Percentiles rank a stretch among this genome's conserved stretches.
phyloP scores from a whole-genome alignment of 2,797 vertebrate genomes.

The Emys orbicularis region DNA sequence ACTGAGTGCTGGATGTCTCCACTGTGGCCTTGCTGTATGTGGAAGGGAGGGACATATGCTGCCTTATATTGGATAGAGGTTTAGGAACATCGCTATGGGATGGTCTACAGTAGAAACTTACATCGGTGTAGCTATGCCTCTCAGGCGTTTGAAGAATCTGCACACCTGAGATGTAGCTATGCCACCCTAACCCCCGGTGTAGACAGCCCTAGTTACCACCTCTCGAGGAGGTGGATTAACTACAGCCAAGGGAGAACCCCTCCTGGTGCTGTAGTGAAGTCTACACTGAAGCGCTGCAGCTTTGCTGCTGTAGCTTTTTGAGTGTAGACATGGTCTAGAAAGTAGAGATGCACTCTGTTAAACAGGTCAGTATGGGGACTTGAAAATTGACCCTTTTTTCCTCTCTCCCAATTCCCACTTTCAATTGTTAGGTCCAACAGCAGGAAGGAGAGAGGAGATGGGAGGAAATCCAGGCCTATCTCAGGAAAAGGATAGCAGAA shows the following conservation, averaged over 20 bases:
- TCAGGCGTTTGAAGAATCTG: neutral
- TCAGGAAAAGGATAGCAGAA: constrained; percentile 92
- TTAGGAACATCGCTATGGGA: neutral
- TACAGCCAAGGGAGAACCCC: neutral
- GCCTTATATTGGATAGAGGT: constrained; percentile 32
- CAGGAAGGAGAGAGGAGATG: constrained; percentile 94
- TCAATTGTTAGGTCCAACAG: constrained; percentile 85
- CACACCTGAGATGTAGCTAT: neutral
- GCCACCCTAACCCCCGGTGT: neutral
- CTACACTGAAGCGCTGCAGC: no score
- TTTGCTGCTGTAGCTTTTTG: no score
- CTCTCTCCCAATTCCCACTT: constrained; percentile 20
- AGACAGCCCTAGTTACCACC: neutral
- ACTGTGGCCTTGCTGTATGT: neutral
- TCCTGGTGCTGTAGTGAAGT: neutral
- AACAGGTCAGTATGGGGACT: neutral
- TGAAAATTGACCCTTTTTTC: constrained; percentile 12
- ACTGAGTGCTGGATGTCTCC: constrained; percentile 30
- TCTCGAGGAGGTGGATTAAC: neutral
- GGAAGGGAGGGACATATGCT: neutral
- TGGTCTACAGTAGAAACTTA: neutral
- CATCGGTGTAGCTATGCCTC: neutral
- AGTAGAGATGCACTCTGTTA: neutral
- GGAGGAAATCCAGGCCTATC: constrained; percentile 95
- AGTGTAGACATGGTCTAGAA: neutral